Conservation (phyloP, 2,113 vertebrate species). For the Macrotus californicus region DNA sequence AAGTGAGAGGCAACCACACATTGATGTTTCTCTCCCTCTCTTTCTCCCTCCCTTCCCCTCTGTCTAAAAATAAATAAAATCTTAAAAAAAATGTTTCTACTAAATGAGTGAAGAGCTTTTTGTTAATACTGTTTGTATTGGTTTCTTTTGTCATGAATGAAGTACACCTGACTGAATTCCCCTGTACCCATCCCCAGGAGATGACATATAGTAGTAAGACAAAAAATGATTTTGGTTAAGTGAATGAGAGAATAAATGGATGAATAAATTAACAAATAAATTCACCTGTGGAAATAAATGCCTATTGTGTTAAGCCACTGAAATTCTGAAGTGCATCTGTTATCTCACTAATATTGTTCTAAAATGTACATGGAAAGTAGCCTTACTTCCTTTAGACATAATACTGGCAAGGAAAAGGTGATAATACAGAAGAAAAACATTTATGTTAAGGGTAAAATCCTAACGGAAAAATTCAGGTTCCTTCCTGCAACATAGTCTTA, state of each 20-base stretch:
- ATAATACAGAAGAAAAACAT: background rate
- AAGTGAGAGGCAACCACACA: no score
- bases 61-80: no score
- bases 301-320: background rate
- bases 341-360: background rate
- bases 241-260: background rate
- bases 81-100: background rate
- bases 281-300: background rate
- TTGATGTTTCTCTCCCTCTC: no score
- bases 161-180: background rate
- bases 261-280: background rate
- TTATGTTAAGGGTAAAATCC: conserved; percentile 52
- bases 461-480: conserved; percentile 71
- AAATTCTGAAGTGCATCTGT: background rate
- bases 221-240: background rate
- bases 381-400: background rate
- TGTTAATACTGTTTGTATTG: background rate
- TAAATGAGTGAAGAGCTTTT: background rate
- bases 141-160: background rate
- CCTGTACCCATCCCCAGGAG: rapidly evolving
- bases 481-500: conserved; percentile 65
- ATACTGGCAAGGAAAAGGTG: background rate
- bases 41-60: no score
- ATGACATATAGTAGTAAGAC: background rate
- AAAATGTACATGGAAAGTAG: background rate